Evolutionary conservation across 2,113 vertebrate genomes (phyloP), one percentile per base, ranked within the genome.

Genomic region (Solenodon paradoxus): DNA sequence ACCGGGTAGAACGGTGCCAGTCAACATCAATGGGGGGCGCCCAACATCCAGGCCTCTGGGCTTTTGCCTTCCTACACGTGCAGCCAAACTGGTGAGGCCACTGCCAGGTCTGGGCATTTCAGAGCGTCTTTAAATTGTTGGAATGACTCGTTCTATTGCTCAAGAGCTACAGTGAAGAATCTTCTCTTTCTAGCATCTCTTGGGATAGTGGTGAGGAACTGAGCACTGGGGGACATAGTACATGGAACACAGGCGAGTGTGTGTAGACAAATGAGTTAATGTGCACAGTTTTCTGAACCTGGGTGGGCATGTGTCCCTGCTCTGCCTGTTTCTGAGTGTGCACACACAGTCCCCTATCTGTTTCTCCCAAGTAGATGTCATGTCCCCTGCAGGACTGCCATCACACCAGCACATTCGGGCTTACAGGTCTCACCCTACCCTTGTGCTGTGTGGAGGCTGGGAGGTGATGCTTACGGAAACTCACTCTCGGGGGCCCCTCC

Each of bases 361-460:
- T 47, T 5, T 30, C 53, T 26, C 51, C 49, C 35, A n/a, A 4
- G 17, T 4, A 6, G n/a, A 72, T 2, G 17, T 32, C 3, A 26
- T 42, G 17, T 64, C 20, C 0, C 10, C 35, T 24, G 59, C 22
- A 45, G 80, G 22, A 69, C 35, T 9, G 0, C 68, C 17, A 9
- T 7, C 57, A 55, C 4, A 5, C 7, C 28, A 30, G 5, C 16
- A 0, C 4, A 5, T 16, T 9, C 10, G 7, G 38, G 28, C 5
- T 75, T n/a, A 40, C 7, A 12, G 68, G 35, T n/a, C n/a, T n/a
- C 3, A 24, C n/a, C 16, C 16, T 38, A 22, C 32, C 8, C 5
- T 4, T 0, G 1, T 9, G 3, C 5, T 16, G 13, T 1, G 3
- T 2, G 16, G 47, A 35, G 47, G 19, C 5, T 9, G 1, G 10